Evolutionary conservation across 2,113 vertebrate species (phyloP), one percentile per base, ranked within the genome.

Genomic region (Phylloscopus trochiloides): DNA sequence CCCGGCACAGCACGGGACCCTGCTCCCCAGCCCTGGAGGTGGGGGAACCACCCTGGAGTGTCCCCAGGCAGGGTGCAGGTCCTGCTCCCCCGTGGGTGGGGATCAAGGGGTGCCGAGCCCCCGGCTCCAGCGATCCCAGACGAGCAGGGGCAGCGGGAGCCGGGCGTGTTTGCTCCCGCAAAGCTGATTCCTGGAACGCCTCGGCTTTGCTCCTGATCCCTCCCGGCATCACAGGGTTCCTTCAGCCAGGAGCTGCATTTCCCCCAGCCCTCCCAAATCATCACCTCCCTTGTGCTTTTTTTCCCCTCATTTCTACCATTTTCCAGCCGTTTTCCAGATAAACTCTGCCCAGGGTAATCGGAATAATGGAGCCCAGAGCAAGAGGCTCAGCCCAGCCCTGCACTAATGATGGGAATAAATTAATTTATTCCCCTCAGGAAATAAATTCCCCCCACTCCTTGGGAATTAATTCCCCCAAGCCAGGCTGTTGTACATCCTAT

Each of bases 121-220:
- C 8, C 1, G 0, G 3, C 19, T 34, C 52, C 52, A 0, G 0
- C 0, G 28, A 10, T 3, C 12, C 63, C 19, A 1, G 22, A 13
- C 1, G 1, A 25, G 24, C 36, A 0, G 71, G 45, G 29, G 7
- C 10, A 75, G 34, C 38, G 0, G 11, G 7, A 54, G 34, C 38
- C 28, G 3, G 52, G 1, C 0, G 4, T 0, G 0, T 52, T 80
- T 4, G 51, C 4, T 32, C 20, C 29, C 0, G 2, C 31, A n/a
- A 6, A 36, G 17, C 45, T 0, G 12, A n/a, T 66, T 59, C 6
- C n/a, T 26, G 86, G 40, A 14, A 40, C 1, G 19, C 31, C 12
- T 77, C 3, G 2, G 82, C 2, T 62, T 74, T 17, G 40, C 54
- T 24, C 70, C 78, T 1, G 0, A 16, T 6, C 66, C 51, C n/a